phyloP scores from a whole-genome alignment of 2,888 invertebrate genomes.

The Melanotus villosus region DNA sequence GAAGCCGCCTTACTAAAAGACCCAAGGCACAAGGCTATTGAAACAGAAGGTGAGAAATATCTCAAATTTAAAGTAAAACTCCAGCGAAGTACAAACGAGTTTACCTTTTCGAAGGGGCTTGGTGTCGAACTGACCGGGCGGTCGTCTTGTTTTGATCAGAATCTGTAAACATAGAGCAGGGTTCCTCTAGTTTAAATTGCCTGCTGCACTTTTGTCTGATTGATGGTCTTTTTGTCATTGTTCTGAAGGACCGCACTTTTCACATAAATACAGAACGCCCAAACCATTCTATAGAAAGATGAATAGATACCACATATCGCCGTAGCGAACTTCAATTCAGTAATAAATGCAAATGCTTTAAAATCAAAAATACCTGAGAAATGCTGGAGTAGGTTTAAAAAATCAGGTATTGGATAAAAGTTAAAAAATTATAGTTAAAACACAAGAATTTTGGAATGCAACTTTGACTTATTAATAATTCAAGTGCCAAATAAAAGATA shows the following conservation, averaged over 20 bases:
- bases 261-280: slow-evolving; percentile 32
- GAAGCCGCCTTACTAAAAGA: slow-evolving; percentile 56
- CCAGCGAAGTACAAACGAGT: slow-evolving; percentile 23
- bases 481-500: too few relatives aligned
- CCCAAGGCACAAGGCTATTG: slow-evolving; percentile 43
- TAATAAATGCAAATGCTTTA: too few relatives aligned
- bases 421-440: too few relatives aligned
- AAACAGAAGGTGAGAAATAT: slow-evolving; percentile 46
- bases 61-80: slow-evolving; percentile 36
- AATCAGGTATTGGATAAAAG: too few relatives aligned
- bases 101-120: slow-evolving; percentile 52
- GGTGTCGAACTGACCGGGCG: slow-evolving; percentile 59
- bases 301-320: too few relatives aligned
- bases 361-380: too few relatives aligned
- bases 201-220: slow-evolving; percentile 61
- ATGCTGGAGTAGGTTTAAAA: too few relatives aligned
- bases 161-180: slow-evolving; percentile 63
- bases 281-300: background rate
- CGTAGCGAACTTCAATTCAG: too few relatives aligned
- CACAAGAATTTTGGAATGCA: too few relatives aligned
- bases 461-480: too few relatives aligned
- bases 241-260: slow-evolving; percentile 49
- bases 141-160: slow-evolving; percentile 65
- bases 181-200: slow-evolving; percentile 64
- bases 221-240: slow-evolving; percentile 61